A percentile compares a stretch with the other conserved stretches of the same genome.
phyloP scores from a whole-genome alignment of 2,888 invertebrate genomes.

The Caenorhabditis macrosperma region DNA sequence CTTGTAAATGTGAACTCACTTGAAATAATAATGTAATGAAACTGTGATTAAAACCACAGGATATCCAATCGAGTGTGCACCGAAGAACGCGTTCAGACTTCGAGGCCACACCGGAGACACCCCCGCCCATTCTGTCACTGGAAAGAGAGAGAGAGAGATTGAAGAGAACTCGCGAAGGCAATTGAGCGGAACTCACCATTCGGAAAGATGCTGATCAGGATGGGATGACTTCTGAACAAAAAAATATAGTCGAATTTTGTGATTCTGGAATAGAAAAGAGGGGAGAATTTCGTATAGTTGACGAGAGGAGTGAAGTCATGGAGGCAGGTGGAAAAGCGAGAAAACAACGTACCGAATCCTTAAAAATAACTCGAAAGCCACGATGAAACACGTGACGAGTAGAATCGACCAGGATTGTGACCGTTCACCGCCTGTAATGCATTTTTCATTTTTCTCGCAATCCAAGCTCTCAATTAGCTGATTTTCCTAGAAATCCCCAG shows the following conservation, averaged over 20 bases:
- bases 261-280: constrained; percentile 29
- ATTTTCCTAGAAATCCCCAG: not conserved
- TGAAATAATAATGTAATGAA: constrained; percentile 66
- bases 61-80: constrained; percentile 88
- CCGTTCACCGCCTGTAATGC: constrained; percentile 57
- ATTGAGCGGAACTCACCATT: constrained; percentile 15
- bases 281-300: not conserved
- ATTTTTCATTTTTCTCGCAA: not conserved
- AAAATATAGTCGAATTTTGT: constrained; percentile 30
- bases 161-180: not conserved
- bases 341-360: constrained; percentile 39
- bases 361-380: constrained; percentile 50
- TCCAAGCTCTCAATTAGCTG: too few relatives aligned
- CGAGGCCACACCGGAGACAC: constrained; percentile 53
- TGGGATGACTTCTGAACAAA: constrained; percentile 46
- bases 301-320: not conserved
- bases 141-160: not conserved
- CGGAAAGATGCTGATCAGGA: constrained; percentile 40
- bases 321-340: not conserved
- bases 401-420: constrained; percentile 51
- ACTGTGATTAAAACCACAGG: constrained; percentile 89
- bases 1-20: too few relatives aligned
- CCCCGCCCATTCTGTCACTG: constrained; percentile 42
- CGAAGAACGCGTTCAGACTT: constrained; percentile 70
- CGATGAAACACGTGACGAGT: constrained; percentile 31